Evolutionary conservation across 2,888 invertebrate genomes (phyloP), one percentile per base, ranked within the genome.

Genomic region (Athetis lepigone): DNA sequence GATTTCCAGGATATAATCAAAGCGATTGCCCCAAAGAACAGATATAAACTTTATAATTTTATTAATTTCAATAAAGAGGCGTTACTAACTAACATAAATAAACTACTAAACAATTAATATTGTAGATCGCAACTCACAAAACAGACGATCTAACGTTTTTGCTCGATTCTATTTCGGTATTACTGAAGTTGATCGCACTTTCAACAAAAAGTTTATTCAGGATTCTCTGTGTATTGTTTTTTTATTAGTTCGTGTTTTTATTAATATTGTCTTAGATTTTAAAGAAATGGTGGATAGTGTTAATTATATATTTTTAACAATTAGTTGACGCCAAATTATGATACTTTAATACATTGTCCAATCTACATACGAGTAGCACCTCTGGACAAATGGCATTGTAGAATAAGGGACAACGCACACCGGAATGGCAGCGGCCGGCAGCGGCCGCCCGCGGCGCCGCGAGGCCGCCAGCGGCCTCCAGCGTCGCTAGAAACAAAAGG

Each of bases 61-160:
- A 49, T 43, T 13, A 52, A 51, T 33, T 11, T 21, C 9, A 18
- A 47, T 19, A 42, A 36, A 36, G 25, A 21, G 55, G 55, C 37
- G 43, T 27, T 18, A 71, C 25, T 46, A 39, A 5, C 9, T 18
- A 21, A 33, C 18, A 25, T n/a, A 37, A 50, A 64, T 33, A 55
- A 51, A 57, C 18, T 47, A 18, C 19, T 25, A 33, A 46, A 52
- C 55, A 47, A 19, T 7, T 7, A 42, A 21, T 60, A 25, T 9
- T n/a, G 21, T 52, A 47, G 9, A 52, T 49, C 9, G 33, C 21
- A 47, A 54, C 45, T 43, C 47, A 7, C 50, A 43, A 52, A 66
- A 73, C 49, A 57, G 16, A 27, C n/a, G 40, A 33, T 46, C 8
- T 6, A 72, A 51, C 21, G 46, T 57, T 73, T 69, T 51, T 66